Base-by-base conservation (phyloP, 2,113 vertebrate species). In the Physeter macrocephalus region DNA sequence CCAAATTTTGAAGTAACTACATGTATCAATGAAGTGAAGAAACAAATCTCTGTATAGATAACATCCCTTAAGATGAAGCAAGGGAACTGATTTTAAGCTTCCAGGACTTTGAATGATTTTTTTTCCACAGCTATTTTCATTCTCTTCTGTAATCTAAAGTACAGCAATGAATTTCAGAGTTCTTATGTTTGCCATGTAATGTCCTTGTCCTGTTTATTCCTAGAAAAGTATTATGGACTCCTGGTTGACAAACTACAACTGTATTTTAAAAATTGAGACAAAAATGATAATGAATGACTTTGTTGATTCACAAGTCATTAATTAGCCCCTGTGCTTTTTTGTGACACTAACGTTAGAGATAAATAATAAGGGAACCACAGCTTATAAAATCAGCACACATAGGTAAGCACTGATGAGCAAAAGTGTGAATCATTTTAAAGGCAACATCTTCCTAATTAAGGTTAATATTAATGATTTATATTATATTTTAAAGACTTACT, bases 291-390 rank as follows among this genome's bases (percentile, higher is more conserved):
- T 54, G 61, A 94, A 69, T 74, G 34, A 91, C 80, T 46, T 54
- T 62, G 17, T 14, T 93, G 71, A 94, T 90, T 96, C 59, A 12
- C 4, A 82, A 86, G 41, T 96, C 95, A 92, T 98, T 98, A 97
- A 95, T 97, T 77, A 98, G 77, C 78, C 94, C 81, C 59, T 97
- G 75, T 96, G 74, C 52, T 66, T 97, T 96, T 98, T 96, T 98
- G 34, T 95, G 78, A n/a, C 54, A 78, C 92, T 96, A 94, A 71
- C 12, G 89, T 62, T 82, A 96, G 43, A 96, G 88, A 96, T 97
- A 96, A 98, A 97, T 97, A 98, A 84, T 90, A 88, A 93, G 82
- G 41, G 29, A 90, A 87, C 34, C 21, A 49, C 3, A 90, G n/a
- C n/a, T 67, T 41, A 84, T 84, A 94, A 72, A 85, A 85, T 21